Percentiles rank a stretch among this genome's conserved stretches.
Conservation (phyloP, 1,140 invertebrate genomes). For the Apolygus lucorum region DNA sequence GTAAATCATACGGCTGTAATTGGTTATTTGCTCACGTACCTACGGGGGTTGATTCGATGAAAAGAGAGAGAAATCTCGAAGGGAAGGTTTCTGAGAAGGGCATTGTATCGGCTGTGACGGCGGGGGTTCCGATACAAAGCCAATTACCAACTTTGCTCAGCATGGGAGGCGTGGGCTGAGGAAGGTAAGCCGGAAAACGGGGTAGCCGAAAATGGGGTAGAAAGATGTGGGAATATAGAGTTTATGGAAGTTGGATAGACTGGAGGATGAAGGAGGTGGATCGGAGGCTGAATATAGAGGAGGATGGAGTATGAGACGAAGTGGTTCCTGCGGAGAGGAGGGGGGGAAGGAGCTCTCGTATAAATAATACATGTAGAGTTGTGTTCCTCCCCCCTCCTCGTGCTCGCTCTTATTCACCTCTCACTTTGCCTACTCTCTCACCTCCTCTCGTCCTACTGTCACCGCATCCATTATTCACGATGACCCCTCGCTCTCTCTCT, state of each 20-base stretch:
- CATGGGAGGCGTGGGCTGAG: no score
- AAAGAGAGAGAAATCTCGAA: no score
- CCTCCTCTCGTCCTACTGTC: conserved; percentile 14
- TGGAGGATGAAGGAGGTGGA: background rate
- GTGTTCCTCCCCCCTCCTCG: conserved; percentile 10
- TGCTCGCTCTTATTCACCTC: no score
- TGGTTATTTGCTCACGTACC: no score
- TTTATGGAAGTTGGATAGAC: background rate
- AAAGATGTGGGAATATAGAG: background rate
- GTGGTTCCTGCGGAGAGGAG: conserved; percentile 12
- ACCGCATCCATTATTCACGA: conserved; percentile 18
- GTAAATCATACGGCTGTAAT: no score
- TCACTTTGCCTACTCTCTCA: conserved; percentile 21
- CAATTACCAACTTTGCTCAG: no score
- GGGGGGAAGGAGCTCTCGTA: conserved; percentile 21
- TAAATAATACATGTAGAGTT: conserved; percentile 19
- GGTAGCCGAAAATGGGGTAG: background rate
- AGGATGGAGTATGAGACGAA: background rate
- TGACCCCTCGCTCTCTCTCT: conserved; percentile 18
- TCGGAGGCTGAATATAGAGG: background rate
- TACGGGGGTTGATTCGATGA: no score
- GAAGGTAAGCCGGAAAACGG: background rate
- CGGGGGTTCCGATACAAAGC: background rate
- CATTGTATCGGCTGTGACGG: no score
- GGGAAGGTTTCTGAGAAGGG: no score